Percentiles rank a stretch among this genome's conserved stretches.
phyloP scores from a whole-genome alignment of 2,888 invertebrate species.

The Callimorpha dominula region DNA sequence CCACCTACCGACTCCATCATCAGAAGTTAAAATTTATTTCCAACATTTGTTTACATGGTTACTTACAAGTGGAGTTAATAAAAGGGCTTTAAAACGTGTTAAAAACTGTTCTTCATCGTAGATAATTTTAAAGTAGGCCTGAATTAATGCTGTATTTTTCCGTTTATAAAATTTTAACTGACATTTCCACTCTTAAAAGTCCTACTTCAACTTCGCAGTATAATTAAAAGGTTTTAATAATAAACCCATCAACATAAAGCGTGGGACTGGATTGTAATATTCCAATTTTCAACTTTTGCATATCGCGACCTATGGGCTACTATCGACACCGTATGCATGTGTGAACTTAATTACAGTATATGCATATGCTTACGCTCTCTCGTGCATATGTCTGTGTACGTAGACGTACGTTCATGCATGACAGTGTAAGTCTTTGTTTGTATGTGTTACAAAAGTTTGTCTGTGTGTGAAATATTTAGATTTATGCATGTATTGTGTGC shows the following conservation, averaged over 20 bases:
- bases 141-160: too few species aligned
- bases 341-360: conserved; percentile 1
- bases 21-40: too few species aligned
- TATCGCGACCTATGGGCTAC: conserved; percentile 11
- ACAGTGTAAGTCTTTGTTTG: not conserved
- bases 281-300: conserved; percentile 15
- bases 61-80: too few species aligned
- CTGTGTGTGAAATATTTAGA: not conserved
- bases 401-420: not conserved
- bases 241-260: conserved; percentile 30
- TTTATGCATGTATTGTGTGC: conserved; percentile 13
- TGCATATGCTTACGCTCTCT: not conserved
- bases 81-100: too few species aligned
- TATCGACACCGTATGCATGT: not conserved
- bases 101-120: too few species aligned
- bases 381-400: not conserved
- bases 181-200: conserved; percentile 24
- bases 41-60: too few species aligned
- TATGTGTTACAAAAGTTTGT: not conserved
- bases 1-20: too few species aligned
- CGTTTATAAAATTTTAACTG: not conserved
- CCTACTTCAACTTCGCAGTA: conserved; percentile 15
- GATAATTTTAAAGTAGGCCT: too few species aligned
- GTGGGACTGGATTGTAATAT: conserved; percentile 22
- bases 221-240: conserved; percentile 25